Percentiles rank a stretch among this genome's conserved stretches.
Conservation (phyloP, 92 coral and sea anemone genomes). For the Diadumene lineata region DNA sequence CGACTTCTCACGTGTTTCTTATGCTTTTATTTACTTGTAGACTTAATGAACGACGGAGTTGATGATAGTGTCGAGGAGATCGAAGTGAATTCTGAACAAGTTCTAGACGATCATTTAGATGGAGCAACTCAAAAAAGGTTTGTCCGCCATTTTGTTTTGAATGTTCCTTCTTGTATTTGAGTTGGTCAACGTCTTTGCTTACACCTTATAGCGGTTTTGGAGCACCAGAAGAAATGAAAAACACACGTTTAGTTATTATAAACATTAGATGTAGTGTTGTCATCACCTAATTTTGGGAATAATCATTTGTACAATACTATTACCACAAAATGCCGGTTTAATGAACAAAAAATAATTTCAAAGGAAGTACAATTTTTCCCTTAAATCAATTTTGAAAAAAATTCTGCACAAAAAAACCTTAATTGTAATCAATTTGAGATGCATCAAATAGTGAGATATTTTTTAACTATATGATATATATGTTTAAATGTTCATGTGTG, state of each 20-base stretch:
- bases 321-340: not conserved
- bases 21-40: conserved; percentile 18
- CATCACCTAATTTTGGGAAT: not conserved
- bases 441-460: no score
- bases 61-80: conserved; percentile 73
- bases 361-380: not conserved
- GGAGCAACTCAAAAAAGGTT: conserved; percentile 91
- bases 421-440: no score
- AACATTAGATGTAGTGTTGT: not conserved
- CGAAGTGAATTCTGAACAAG: conserved; percentile 89
- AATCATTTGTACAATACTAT: not conserved
- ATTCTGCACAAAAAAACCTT: no score
- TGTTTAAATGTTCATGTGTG: no score
- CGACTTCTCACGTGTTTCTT: not conserved
- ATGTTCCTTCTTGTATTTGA: no score
- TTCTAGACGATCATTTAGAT: conserved; percentile 78
- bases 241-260: not conserved
- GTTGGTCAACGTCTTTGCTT: not conserved
- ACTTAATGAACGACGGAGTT: conserved; percentile 50
- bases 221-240: not conserved
- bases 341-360: no score
- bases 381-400: not conserved
- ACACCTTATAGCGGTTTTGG: not conserved
- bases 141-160: conserved; percentile 1
- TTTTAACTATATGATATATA: no score